phyloP scores from a whole-genome alignment of 2,113 vertebrate species.

The Sander vitreus region DNA sequence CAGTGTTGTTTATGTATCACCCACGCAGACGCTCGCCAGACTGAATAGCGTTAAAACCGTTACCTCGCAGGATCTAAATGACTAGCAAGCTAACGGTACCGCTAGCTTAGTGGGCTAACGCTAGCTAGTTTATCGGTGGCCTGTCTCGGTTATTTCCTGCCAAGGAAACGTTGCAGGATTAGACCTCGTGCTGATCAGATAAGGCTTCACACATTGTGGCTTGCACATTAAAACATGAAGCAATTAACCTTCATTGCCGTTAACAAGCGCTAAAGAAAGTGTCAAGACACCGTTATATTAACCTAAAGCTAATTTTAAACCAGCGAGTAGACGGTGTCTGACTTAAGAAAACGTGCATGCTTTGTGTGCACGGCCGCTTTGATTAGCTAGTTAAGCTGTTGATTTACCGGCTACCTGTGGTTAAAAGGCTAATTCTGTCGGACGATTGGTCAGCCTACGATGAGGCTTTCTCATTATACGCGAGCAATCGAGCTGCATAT shows the following conservation, averaged over 20 bases:
- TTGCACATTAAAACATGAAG: rapidly evolving
- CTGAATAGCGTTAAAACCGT: slow-evolving; percentile 5
- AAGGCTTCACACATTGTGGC: not conserved
- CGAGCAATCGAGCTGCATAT: not conserved
- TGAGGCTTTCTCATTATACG: not conserved
- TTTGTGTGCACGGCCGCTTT: slow-evolving; percentile 68
- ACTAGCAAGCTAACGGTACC: slow-evolving; percentile 52
- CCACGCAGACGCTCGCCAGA: slow-evolving; percentile 14
- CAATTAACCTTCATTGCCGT: too few relatives aligned
- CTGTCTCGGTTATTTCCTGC: slow-evolving; percentile 48
- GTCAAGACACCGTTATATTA: rapidly evolving
- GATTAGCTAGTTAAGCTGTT: slow-evolving; percentile 68
- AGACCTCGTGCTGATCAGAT: slow-evolving; percentile 58
- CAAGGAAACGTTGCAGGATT: slow-evolving; percentile 55
- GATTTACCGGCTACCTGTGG: slow-evolving; percentile 48
- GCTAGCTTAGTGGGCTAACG: slow-evolving; percentile 45
- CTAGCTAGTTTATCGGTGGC: slow-evolving; percentile 54
- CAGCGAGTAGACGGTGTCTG: slow-evolving; percentile 39
- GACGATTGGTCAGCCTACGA: not conserved
- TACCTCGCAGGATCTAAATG: slow-evolving; percentile 33
- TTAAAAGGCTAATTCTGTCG: not conserved
- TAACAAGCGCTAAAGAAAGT: rapidly evolving
- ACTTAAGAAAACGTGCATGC: slow-evolving; percentile 49
- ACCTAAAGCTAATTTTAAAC: not conserved
- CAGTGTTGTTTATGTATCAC: not conserved